Base-by-base conservation (phyloP, 1,140 invertebrate species). In the Steinernema khuongi region DNA sequence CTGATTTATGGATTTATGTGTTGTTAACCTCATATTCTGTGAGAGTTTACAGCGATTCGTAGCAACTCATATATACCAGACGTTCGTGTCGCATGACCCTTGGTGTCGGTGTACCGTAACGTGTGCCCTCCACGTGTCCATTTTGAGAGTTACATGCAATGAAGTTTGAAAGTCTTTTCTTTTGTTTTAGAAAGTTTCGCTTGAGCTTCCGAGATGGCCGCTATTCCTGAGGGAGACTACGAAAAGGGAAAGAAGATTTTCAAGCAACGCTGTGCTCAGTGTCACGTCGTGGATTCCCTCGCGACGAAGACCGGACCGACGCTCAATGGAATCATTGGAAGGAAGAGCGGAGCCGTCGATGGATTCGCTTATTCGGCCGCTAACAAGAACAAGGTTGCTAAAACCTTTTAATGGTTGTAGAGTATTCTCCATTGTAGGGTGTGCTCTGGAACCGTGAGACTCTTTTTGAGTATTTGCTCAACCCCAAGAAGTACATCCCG, bases 401-500 rank as follows among this genome's bases (percentile, higher is more conserved):
- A 14, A 14, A 17, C 31, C 19, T 7, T 36, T 30, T 1, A 67
- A 18, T 32, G 0, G 73, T 33, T 43, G 72, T 71, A 32, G 36
- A 72, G 71, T 70, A 31, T 66, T 70, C 77, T 77, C 66, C 66
- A 80, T 79, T 87, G 88, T 32, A 84, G 94, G 94, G 94, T 80
- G 97, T 99, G 84, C 92, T 91, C 77, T 99, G 96, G 96, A 90
- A 89, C 79, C 90, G 91, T 76, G 95, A 98, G 67, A 99, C 96
- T 0, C 88, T 99, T 0, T 96, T 94, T 81, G 91, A 91, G 79
- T 99, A 99, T 87, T 88, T 99, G 80, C 93, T 95, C 86, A 97
- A 99, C 85, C 96, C 96, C 70, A 99, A 98, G 89, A 98, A 98
- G 86, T 97, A 87, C 88, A 99, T 99, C 89, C 96, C 96, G 75